Percentiles rank a stretch among this genome's conserved stretches.
These are phyloP conservation scores for Morelia viridis DNA, from an alignment of 2,797 vertebrate species.

Conservation along the genomic window DNA sequence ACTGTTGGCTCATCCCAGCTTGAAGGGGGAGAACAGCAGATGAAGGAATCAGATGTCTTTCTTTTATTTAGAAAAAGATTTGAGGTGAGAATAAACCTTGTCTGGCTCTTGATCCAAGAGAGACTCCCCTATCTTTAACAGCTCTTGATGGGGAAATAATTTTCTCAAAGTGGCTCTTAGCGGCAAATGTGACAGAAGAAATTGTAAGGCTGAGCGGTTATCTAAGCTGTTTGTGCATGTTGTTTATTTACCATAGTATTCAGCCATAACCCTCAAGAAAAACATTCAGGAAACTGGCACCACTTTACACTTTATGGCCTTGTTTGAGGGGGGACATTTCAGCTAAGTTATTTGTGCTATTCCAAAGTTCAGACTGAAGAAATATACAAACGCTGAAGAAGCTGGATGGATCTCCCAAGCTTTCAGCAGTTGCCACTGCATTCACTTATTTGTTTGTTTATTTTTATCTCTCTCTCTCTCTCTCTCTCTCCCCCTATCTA, in stretches of 20 bases:
- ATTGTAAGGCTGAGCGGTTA: neutral
- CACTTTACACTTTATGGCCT: neutral
- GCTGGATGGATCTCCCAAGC: neutral
- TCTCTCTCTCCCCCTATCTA: too few relatives aligned
- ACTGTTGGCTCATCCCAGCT: neutral
- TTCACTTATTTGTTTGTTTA: neutral
- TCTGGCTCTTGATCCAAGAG: neutral
- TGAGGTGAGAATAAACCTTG: neutral
- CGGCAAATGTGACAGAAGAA: neutral
- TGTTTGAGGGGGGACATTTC: neutral
- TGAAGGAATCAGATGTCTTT: neutral
- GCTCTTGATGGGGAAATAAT: neutral
- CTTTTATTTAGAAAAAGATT: neutral
- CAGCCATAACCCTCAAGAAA: neutral
- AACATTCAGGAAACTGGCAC: neutral
- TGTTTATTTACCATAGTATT: neutral
- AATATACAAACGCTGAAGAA: neutral
- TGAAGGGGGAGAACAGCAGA: neutral
- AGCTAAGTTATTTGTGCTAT: neutral
- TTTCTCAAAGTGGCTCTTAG: neutral
- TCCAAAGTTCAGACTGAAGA: neutral
- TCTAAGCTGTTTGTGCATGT: neutral
- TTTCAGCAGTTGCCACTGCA: neutral
- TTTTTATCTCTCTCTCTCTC: too few relatives aligned
- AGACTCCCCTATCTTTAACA: neutral